phyloP scores from a whole-genome alignment of 2,113 vertebrate genomes.

The Campylomormyrus numenius region DNA sequence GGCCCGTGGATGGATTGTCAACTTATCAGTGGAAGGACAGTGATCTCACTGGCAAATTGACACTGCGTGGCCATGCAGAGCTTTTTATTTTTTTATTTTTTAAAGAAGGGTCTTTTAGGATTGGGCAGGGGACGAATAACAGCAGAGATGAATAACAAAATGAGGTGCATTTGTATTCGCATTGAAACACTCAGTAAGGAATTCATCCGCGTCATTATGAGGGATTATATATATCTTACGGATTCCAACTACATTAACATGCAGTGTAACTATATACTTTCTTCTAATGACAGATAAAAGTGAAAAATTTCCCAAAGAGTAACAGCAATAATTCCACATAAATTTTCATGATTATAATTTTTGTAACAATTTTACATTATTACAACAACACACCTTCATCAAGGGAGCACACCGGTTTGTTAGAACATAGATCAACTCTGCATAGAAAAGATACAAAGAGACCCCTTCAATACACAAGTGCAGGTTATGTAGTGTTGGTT shows the following conservation, averaged over 20 bases:
- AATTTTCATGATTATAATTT: neutral
- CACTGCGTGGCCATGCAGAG: neutral
- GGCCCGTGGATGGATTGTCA: slow-evolving; percentile 12
- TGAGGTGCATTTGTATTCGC: neutral
- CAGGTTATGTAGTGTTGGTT: neutral
- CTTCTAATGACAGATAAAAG: neutral
- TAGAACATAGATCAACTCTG: neutral
- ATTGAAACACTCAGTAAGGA: neutral
- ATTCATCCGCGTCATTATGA: neutral
- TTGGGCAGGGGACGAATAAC: neutral
- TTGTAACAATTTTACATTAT: neutral
- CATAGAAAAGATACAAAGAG: neutral
- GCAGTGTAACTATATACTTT: neutral
- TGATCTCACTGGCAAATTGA: slow-evolving; percentile 16
- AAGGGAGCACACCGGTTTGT: neutral
- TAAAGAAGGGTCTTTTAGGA: neutral
- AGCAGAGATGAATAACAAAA: neutral
- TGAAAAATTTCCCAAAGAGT: neutral
- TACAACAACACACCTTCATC: neutral
- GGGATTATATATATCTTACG: neutral
- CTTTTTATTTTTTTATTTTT: neutral
- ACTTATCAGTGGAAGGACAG: slow-evolving; percentile 11
- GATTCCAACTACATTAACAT: neutral
- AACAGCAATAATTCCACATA: neutral
- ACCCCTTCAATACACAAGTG: neutral